Conservation (phyloP, 1,140 invertebrate species). For the Paraescarpia echinospica region DNA sequence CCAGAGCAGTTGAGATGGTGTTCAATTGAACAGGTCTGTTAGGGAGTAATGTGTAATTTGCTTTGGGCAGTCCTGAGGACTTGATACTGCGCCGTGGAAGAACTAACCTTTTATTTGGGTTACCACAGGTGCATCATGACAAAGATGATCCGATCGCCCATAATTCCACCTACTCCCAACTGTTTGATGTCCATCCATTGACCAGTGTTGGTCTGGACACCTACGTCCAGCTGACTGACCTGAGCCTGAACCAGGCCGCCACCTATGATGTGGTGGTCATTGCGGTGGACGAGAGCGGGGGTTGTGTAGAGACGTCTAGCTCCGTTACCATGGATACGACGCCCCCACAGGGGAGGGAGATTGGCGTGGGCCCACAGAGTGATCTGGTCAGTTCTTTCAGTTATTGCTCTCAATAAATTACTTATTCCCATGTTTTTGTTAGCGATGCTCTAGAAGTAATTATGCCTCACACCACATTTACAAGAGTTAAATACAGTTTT, state of each 20-base stretch:
- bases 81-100: no score
- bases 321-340: conserved; percentile 34
- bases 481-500: no score
- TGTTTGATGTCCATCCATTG: conserved; percentile 9
- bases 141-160: background rate
- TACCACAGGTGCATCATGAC: background rate
- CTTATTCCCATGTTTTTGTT: no score
- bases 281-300: conserved; percentile 36
- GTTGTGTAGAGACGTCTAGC: conserved; percentile 32
- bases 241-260: background rate
- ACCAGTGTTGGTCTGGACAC: conserved; percentile 9
- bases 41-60: no score
- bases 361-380: conserved; percentile 36
- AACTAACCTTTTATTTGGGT: no score
- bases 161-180: background rate
- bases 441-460: no score
- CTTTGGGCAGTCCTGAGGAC: no score
- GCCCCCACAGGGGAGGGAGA: conserved; percentile 30
- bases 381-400: conserved; percentile 35
- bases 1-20: no score
- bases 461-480: no score
- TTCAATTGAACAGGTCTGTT: no score
- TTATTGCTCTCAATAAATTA: no score
- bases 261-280: conserved; percentile 2
- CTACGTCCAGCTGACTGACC: background rate